These are phyloP conservation scores for Anthopleura xanthogrammica DNA, from an alignment of 92 coral and sea anemone species.

Conservation along the genomic window DNA sequence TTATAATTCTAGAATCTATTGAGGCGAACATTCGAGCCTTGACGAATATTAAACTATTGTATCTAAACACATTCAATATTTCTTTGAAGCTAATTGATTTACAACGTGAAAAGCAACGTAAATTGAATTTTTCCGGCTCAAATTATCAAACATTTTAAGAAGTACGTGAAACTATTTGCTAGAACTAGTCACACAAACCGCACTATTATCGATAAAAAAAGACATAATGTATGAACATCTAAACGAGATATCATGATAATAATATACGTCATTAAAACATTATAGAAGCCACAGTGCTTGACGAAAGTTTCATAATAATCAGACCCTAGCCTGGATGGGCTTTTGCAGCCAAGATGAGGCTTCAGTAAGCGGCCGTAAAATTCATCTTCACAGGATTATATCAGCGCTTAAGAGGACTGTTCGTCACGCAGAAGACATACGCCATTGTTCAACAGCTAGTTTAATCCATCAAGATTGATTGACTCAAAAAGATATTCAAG, in stretches of 20 bases:
- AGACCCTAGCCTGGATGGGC: background rate
- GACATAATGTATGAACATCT: background rate
- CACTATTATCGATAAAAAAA: background rate
- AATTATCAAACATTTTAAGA: background rate
- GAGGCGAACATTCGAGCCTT: constrained; percentile 1
- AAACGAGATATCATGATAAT: background rate
- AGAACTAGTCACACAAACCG: background rate
- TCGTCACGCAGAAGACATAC: constrained; percentile 15
- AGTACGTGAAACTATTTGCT: constrained; percentile 6
- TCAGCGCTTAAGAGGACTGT: constrained; percentile 7
- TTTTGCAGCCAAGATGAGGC: background rate
- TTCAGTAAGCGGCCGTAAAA: background rate
- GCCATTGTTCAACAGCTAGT: constrained; percentile 24
- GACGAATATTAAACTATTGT: constrained; percentile 1
- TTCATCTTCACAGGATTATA: background rate
- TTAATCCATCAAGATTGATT: constrained; percentile 36
- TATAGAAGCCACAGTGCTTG: background rate
- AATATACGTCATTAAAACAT: background rate
- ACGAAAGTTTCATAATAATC: background rate
- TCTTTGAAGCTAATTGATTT: background rate
- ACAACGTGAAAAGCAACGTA: background rate
- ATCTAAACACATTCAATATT: constrained; percentile 1
- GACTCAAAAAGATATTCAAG: constrained; percentile 11
- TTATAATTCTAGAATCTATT: background rate
- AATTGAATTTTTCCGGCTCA: background rate